phyloP scores from a whole-genome alignment of 2,113 vertebrate genomes.

The Pelmatolapia mariae region DNA sequence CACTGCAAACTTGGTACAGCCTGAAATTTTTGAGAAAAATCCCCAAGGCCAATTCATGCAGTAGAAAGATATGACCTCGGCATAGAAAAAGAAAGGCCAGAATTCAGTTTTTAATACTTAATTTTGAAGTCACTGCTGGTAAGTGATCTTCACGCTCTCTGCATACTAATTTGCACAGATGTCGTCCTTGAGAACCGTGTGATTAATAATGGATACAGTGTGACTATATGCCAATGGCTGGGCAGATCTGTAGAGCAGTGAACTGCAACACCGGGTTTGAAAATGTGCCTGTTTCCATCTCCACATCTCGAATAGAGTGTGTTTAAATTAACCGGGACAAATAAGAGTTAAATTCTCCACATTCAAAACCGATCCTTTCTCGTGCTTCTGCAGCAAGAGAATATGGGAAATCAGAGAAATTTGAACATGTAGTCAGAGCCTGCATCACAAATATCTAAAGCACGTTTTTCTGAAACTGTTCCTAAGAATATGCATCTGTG shows the following conservation, averaged over 20 bases:
- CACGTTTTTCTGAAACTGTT: not conserved
- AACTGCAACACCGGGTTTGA: conserved; percentile 17
- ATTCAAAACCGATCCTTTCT: not conserved
- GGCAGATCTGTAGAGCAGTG: conserved; percentile 8
- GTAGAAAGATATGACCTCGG: not conserved
- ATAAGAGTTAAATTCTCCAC: conserved; percentile 4
- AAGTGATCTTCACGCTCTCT: conserved; percentile 43
- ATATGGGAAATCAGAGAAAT: conserved; percentile 44
- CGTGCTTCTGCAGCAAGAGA: conserved; percentile 8
- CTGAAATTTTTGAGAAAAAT: not conserved
- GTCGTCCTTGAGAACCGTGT: conserved; percentile 54
- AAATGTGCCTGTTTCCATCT: conserved; percentile 9
- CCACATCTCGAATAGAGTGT: not conserved
- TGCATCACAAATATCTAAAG: conserved; percentile 11
- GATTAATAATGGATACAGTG: conserved; percentile 69
- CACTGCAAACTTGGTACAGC: not conserved
- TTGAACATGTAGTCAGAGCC: conserved; percentile 16
- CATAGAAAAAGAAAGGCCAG: not conserved
- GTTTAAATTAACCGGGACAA: conserved; percentile 6
- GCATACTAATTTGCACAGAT: conserved; percentile 63
- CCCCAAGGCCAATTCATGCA: conserved; percentile 16
- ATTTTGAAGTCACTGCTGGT: conserved; percentile 51
- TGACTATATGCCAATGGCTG: conserved; percentile 45
- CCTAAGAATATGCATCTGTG: not conserved
- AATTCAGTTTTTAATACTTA: conserved; percentile 41